Percentiles rank a stretch among this genome's conserved stretches.
These are phyloP conservation scores for Agriotes lineatus DNA, from an alignment of 2,888 invertebrate genomes.

Conservation along the genomic window DNA sequence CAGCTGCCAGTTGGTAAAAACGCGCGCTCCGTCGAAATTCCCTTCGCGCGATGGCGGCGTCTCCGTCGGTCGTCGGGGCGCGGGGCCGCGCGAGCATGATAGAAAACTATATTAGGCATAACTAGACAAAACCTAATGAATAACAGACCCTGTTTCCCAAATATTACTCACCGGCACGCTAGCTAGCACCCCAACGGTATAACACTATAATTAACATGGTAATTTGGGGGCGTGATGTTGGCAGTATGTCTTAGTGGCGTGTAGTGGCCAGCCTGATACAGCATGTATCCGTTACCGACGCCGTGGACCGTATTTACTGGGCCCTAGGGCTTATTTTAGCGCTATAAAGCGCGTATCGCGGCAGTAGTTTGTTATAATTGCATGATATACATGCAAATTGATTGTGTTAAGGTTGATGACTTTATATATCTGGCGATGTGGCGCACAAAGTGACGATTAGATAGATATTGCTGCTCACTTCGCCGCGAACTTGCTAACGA, in stretches of 20 bases:
- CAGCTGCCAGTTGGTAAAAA: conserved; percentile 49
- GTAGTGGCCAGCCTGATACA: conserved; percentile 64
- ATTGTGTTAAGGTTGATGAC: conserved; percentile 66
- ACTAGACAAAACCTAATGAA: conserved; percentile 58
- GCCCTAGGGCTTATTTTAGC: conserved; percentile 57
- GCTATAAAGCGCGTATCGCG: conserved; percentile 51
- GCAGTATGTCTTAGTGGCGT: conserved; percentile 65
- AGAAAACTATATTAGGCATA: conserved; percentile 47
- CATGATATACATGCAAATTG: conserved; percentile 67
- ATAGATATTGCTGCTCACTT: conserved; percentile 22
- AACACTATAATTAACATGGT: conserved; percentile 67
- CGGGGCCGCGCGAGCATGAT: conserved; percentile 44
- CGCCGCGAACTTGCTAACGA: background rate
- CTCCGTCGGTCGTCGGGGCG: conserved; percentile 19
- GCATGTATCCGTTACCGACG: conserved; percentile 47
- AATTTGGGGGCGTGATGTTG: conserved; percentile 67
- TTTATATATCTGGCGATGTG: conserved; percentile 58
- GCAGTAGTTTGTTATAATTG: conserved; percentile 59
- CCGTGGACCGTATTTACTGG: conserved; percentile 49
- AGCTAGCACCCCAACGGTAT: conserved; percentile 59
- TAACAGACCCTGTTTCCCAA: conserved; percentile 59
- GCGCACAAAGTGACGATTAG: conserved; percentile 51
- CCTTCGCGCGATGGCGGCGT: background rate
- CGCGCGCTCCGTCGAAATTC: background rate
- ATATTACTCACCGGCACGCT: conserved; percentile 62